These are phyloP conservation scores for Aphodius granarius DNA, from an alignment of 2,888 invertebrate species.

Conservation along the genomic window DNA sequence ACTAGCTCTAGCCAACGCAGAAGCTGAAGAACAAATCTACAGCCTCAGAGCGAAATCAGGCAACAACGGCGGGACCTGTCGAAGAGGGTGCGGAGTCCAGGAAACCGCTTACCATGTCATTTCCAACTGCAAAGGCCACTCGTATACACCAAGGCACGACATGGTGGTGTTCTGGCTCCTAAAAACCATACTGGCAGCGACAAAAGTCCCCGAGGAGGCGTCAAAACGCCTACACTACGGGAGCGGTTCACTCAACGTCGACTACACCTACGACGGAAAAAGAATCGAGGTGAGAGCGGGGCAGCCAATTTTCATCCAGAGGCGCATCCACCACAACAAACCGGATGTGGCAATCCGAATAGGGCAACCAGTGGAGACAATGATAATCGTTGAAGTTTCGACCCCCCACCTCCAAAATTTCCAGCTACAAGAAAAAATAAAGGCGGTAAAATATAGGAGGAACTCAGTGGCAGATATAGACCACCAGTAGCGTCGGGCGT, in stretches of 20 bases:
- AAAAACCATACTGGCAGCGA: conserved; percentile 4
- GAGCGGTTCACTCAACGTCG: conserved; percentile 12
- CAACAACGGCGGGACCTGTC: conserved; percentile 6
- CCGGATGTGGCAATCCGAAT: conserved; percentile 6
- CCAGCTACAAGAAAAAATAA: conserved; percentile 21
- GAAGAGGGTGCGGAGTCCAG: conserved; percentile 23
- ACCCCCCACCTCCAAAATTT: conserved; percentile 23
- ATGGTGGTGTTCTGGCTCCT: conserved; percentile 31
- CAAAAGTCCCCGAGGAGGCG: conserved; percentile 18
- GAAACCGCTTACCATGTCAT: conserved; percentile 35
- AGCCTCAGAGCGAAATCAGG: conserved; percentile 19
- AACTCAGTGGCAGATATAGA: conserved; percentile 8
- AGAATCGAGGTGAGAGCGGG: not conserved
- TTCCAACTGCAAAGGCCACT: conserved; percentile 25
- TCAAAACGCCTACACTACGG: conserved; percentile 22
- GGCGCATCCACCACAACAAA: conserved; percentile 12
- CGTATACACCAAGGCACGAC: conserved; percentile 33
- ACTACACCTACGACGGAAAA: not conserved
- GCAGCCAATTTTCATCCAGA: not conserved
- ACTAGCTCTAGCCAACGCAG: conserved; percentile 26
- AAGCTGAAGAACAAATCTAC: conserved; percentile 34
- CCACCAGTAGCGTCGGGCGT: not conserved
- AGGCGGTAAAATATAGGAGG: not conserved
- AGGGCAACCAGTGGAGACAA: not conserved
- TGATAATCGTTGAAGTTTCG: conserved; percentile 9